Base-by-base conservation (phyloP, 1,140 invertebrate species). In the Telenomus remus region DNA sequence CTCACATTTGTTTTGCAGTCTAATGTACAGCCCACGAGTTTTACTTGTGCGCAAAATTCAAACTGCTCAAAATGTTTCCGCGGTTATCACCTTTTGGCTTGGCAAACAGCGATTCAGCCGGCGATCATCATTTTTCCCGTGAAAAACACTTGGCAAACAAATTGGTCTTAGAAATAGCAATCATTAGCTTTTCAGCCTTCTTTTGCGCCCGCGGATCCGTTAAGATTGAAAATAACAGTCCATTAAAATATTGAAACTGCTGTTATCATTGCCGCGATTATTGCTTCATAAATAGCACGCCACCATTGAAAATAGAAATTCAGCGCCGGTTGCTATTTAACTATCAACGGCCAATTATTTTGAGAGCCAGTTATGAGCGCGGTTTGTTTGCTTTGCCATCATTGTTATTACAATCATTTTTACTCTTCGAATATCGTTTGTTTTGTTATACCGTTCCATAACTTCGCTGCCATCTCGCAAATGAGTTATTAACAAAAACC, bases 361-460 rank as follows among this genome's bases (percentile, higher is more conserved):
- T 13, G 33, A 57, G 57, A 60, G 49, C 37, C 55, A 42, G 49
- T 69, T 69, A 54, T 27, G 6, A 3, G 19, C 49, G 59, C 34
- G 65, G 54, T 51, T 48, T 69, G 51, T 60, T 60, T 69, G 50
- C 49, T 69, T 69, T 69, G 43, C 65, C n/a, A 44, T 47, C 16
- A 39, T 44, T 55, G 15, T 60, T 60, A 69, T 69, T 60, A 60
- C 33, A 5, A 19, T 50, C 15, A 60, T 11, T 55, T 46, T 39
- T 3, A 39, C 37, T 39, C n/a, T 9, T 2, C n/a, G 37, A 2
- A n/a, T 59, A 60, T 68, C 49, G 15, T 53, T 59, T 50, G 50
- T 59, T 19, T 46, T 50, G 10, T 42, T 14, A 39, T 9, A 6
- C 34, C 5, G 10, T 6, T 35, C 10, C 10, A 6, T 5, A 35